These are phyloP conservation scores for Passer montanus DNA, from an alignment of 2,113 vertebrate species.

Conservation along the genomic window DNA sequence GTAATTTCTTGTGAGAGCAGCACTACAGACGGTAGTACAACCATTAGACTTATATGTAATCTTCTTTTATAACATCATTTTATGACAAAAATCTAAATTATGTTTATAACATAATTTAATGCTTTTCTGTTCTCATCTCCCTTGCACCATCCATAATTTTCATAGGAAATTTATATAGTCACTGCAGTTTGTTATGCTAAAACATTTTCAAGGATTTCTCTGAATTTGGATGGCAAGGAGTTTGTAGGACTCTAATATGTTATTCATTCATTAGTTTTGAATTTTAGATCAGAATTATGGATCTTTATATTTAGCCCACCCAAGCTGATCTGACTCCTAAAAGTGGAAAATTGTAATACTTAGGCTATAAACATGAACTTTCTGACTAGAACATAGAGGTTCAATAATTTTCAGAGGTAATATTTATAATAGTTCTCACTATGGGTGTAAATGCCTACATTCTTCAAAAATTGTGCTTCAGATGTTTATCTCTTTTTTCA, in stretches of 20 bases:
- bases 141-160: not conserved
- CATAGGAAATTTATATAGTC: not conserved
- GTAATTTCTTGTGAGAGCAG: not conserved
- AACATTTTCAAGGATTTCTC: not conserved
- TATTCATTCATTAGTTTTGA: not conserved
- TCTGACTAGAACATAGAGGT: not conserved
- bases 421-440: not conserved
- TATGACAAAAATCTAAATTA: too few species aligned
- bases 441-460: not conserved
- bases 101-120: not conserved
- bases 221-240: not conserved
- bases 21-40: not conserved
- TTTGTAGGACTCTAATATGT: not conserved
- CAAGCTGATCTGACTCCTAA: not conserved
- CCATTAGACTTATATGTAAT: not conserved
- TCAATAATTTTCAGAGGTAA: not conserved
- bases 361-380: not conserved
- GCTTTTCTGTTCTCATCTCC: not conserved
- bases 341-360: not conserved
- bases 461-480: not conserved
- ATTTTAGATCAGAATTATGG: not conserved
- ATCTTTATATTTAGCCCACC: not conserved
- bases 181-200: not conserved
- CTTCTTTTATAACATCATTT: not conserved
- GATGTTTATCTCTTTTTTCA: not conserved